Evolutionary conservation across 2,797 vertebrate species (phyloP).

Genomic region (Lateolabrax maculatus): DNA sequence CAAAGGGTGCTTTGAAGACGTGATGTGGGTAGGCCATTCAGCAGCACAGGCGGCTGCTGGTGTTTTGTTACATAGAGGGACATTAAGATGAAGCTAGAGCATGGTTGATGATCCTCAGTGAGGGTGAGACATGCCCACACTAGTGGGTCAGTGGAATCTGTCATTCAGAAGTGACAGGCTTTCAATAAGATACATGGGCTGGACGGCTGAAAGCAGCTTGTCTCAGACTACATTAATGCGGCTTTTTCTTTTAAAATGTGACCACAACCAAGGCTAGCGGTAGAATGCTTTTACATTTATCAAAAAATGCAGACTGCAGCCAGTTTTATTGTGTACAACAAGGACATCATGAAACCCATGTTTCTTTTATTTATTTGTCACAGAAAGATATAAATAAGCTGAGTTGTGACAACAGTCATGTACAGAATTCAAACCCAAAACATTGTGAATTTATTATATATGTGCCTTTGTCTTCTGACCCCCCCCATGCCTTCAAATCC

Average conservation of each 20-base stretch:
- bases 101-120: conserved; percentile 50
- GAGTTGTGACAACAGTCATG: background rate
- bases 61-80: conserved; percentile 78
- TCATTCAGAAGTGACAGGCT: conserved; percentile 59
- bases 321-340: background rate
- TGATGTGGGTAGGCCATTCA: conserved; percentile 69
- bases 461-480: conserved; percentile 15
- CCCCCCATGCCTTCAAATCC: conserved; percentile 17
- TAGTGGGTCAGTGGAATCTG: conserved; percentile 72
- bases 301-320: too few relatives aligned
- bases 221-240: conserved; percentile 30
- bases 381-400: background rate
- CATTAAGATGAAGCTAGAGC: conserved; percentile 39
- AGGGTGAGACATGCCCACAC: conserved; percentile 75
- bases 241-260: conserved; percentile 43
- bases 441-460: background rate
- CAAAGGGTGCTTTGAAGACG: conserved; percentile 72
- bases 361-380: background rate
- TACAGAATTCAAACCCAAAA: background rate
- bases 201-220: conserved; percentile 55
- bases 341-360: background rate
- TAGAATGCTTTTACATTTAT: background rate
- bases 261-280: conserved; percentile 10
- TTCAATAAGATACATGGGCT: conserved; percentile 43
- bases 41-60: conserved; percentile 47